Evolutionary conservation across 2,888 invertebrate species (phyloP).

Genomic region (Dugesia japonica): DNA sequence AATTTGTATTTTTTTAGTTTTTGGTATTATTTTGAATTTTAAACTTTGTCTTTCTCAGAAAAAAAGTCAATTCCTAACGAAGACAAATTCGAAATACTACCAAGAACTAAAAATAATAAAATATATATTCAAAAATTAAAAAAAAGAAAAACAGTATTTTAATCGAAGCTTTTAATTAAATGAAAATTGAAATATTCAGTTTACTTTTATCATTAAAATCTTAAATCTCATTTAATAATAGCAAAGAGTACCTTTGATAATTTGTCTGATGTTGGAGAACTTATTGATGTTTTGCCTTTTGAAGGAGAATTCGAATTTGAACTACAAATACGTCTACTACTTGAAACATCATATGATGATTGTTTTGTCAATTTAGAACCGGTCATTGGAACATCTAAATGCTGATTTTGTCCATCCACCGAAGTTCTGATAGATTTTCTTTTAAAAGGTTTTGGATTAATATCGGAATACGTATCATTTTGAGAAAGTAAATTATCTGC

Average conservation of each 20-base stretch:
- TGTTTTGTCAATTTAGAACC: neutral
- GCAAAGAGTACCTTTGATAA: neutral
- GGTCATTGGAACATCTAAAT: neutral
- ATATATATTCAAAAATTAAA: too few relatives aligned
- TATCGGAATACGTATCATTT: neutral
- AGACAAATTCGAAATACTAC: too few relatives aligned
- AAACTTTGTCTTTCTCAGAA: too few relatives aligned
- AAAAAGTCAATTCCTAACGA: too few relatives aligned
- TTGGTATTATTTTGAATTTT: too few relatives aligned
- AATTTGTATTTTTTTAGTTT: too few relatives aligned
- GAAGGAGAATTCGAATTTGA: neutral
- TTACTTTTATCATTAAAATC: too few relatives aligned
- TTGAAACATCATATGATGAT: constrained; percentile 7
- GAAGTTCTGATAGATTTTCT: neutral
- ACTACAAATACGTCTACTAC: constrained; percentile 4
- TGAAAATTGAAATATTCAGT: too few relatives aligned
- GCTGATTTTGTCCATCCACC: neutral
- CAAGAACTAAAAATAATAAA: too few relatives aligned
- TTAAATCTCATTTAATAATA: too few relatives aligned
- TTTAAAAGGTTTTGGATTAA: neutral
- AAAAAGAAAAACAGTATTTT: too few relatives aligned
- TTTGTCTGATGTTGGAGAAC: neutral
- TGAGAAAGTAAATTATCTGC: neutral
- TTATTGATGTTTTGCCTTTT: neutral
- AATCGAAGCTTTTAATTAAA: too few relatives aligned